phyloP scores from a whole-genome alignment of 2,113 vertebrate genomes.

The Pygoscelis adeliae region DNA sequence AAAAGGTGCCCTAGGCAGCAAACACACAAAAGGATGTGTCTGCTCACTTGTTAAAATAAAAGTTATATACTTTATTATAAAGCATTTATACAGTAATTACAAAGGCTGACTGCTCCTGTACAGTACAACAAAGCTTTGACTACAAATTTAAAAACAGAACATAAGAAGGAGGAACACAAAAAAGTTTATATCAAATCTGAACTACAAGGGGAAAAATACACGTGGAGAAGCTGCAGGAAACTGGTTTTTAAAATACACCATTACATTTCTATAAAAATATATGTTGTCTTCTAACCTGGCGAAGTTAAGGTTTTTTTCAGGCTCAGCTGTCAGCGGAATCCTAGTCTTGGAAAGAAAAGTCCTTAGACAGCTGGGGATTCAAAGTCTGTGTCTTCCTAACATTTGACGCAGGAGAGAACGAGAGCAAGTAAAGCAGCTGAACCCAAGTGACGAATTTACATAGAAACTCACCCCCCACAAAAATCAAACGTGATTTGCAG shows the following conservation, averaged over 20 bases:
- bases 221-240: conserved; percentile 37
- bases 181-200: conserved; percentile 62
- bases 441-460: background rate
- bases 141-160: conserved; percentile 68
- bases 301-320: conserved; percentile 51
- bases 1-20: conserved; percentile 81
- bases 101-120: conserved; percentile 77
- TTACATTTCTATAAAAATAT: conserved; percentile 76
- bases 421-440: conserved; percentile 66
- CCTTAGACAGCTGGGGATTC: conserved; percentile 48
- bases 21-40: conserved; percentile 80
- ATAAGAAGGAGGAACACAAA: conserved; percentile 67
- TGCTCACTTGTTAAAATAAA: conserved; percentile 80
- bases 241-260: conserved; percentile 56
- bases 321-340: conserved; percentile 60
- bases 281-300: conserved; percentile 58
- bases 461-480: background rate
- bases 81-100: conserved; percentile 84
- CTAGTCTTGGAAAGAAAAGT: conserved; percentile 29
- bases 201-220: background rate
- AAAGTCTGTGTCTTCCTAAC: background rate
- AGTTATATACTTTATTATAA: conserved; percentile 81
- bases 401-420: conserved; percentile 32
- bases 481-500: background rate
- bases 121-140: conserved; percentile 72